Evolutionary conservation across 1,140 invertebrate species (phyloP).

Genomic region (Drosophila sulfurigaster): DNA sequence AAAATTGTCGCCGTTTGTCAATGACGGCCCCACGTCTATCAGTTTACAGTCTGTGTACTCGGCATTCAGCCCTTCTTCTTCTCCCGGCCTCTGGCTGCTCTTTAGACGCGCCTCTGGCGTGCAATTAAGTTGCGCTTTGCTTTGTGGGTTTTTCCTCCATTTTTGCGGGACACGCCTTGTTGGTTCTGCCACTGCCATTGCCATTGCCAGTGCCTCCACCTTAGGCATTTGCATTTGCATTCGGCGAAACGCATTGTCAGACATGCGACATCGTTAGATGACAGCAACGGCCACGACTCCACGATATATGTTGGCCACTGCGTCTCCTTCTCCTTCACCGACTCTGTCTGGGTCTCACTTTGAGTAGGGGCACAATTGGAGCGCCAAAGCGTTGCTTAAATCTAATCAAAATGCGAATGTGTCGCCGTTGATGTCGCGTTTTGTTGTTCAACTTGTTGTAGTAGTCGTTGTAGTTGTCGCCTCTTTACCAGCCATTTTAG

Average conservation of each 20-base stretch:
- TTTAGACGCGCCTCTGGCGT: constrained; percentile 37
- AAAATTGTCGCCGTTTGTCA: constrained; percentile 77
- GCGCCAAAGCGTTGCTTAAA: constrained; percentile 73
- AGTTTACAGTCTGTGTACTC: constrained; percentile 2
- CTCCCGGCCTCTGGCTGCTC: background rate
- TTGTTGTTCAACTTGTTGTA: constrained; percentile 48
- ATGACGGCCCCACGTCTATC: constrained; percentile 27
- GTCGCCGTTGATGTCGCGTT: constrained; percentile 43
- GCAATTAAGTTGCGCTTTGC: constrained; percentile 71
- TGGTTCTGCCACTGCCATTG: constrained; percentile 22
- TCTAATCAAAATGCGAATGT: constrained; percentile 80
- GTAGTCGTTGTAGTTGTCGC: constrained; percentile 59
- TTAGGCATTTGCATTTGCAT: constrained; percentile 58
- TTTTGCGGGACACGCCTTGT: constrained; percentile 71
- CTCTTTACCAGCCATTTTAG: constrained; percentile 49
- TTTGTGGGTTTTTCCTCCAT: constrained; percentile 70
- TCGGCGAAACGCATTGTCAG: constrained; percentile 68
- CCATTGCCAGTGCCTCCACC: constrained; percentile 4
- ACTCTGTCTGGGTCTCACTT: background rate
- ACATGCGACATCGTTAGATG: constrained; percentile 67
- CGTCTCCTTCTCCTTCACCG: constrained; percentile 23
- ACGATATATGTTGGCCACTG: constrained; percentile 44
- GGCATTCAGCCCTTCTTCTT: background rate
- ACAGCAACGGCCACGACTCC: constrained; percentile 38
- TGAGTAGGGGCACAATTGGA: constrained; percentile 62